phyloP scores from a whole-genome alignment of 2,113 vertebrate species.

The Dinomys branickii region DNA sequence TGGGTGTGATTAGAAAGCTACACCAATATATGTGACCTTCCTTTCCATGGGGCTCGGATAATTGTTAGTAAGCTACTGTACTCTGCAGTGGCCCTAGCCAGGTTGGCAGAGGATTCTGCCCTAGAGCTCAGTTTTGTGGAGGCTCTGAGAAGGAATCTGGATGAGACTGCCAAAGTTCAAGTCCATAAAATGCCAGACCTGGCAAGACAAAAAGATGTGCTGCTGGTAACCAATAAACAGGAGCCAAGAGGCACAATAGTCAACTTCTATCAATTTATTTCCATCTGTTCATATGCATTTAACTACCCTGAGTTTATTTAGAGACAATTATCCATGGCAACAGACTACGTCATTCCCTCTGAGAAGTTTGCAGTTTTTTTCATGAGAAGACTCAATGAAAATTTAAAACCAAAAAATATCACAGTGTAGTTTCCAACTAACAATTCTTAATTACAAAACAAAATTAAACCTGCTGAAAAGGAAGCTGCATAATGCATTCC shows the following conservation, averaged over 20 bases:
- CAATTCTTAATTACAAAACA: conserved; percentile 75
- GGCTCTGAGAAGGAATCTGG: not conserved
- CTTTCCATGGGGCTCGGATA: not conserved
- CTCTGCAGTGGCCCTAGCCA: not conserved
- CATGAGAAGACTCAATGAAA: conserved; percentile 59
- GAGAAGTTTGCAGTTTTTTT: conserved; percentile 67
- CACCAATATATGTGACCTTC: not conserved
- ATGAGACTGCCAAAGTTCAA: conserved; percentile 72
- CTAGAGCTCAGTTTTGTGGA: not conserved
- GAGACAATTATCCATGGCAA: conserved; percentile 77
- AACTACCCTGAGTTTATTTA: conserved; percentile 75
- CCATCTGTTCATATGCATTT: conserved; percentile 76
- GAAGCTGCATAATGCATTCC: not conserved
- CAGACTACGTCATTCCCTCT: conserved; percentile 59
- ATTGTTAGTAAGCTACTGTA: not conserved
- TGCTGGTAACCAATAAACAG: conserved; percentile 58
- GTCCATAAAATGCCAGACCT: conserved; percentile 47
- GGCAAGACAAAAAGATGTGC: conserved; percentile 53
- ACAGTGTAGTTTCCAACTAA: conserved; percentile 59
- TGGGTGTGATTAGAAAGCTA: not conserved
- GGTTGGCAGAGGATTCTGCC: not conserved
- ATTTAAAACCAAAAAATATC: conserved; percentile 60
- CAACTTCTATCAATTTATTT: conserved; percentile 68
- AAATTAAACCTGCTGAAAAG: conserved; percentile 62
- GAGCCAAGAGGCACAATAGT: conserved; percentile 59